Evolutionary conservation across 2,797 vertebrate species (phyloP).

Genomic region (Trematomus bernacchii): DNA sequence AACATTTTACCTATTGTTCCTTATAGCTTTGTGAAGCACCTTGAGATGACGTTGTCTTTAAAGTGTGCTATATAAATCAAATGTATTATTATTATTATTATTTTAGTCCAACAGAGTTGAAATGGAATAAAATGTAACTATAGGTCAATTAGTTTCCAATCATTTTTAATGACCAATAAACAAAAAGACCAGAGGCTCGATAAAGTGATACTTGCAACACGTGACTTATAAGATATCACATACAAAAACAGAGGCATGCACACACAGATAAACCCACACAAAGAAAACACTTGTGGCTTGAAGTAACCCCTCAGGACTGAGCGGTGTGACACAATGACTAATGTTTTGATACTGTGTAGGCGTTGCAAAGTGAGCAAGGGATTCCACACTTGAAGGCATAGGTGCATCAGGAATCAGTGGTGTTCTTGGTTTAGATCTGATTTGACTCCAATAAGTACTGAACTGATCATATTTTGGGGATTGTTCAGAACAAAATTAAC

Average conservation of each 20-base stretch:
- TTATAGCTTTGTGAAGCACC: too few species aligned
- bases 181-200: too few species aligned
- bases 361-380: slow-evolving; percentile 34
- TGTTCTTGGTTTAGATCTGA: background rate
- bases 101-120: too few species aligned
- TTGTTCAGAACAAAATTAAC: background rate
- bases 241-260: background rate
- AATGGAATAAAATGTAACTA: too few species aligned
- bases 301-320: slow-evolving; percentile 41
- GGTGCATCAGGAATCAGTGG: slow-evolving; percentile 19
- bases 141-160: too few species aligned
- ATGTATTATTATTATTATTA: too few species aligned
- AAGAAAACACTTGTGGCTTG: slow-evolving; percentile 33
- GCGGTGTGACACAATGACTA: slow-evolving; percentile 63
- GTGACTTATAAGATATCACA: slow-evolving; percentile 57
- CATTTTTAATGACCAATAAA: too few species aligned
- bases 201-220: background rate
- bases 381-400: slow-evolving; percentile 49
- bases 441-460: background rate
- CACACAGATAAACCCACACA: background rate
- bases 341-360: slow-evolving; percentile 63
- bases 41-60: too few species aligned
- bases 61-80: too few species aligned
- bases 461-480: background rate
- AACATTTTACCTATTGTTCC: too few species aligned